phyloP scores from a whole-genome alignment of 2,888 invertebrate genomes.

The Pseudoips prasinana region DNA sequence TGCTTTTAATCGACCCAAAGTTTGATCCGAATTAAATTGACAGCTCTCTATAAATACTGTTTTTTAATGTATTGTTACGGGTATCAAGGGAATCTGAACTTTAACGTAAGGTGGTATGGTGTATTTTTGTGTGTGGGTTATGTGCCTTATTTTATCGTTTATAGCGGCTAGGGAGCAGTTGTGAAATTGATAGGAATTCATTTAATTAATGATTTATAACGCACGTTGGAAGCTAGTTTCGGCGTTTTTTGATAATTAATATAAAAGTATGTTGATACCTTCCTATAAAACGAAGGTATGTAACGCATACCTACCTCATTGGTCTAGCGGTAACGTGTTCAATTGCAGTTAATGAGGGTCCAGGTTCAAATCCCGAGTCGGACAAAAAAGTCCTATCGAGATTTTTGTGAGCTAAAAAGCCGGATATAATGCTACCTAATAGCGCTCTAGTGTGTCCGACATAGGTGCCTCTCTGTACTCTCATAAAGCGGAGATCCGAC shows the following conservation, averaged over 20 bases:
- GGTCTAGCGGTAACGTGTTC: too few relatives aligned
- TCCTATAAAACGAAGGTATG: too few relatives aligned
- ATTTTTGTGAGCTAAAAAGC: too few relatives aligned
- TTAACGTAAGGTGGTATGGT: neutral
- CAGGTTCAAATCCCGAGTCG: too few relatives aligned
- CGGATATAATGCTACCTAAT: too few relatives aligned
- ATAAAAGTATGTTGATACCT: too few relatives aligned
- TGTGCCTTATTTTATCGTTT: constrained; percentile 23
- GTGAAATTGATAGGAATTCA: constrained; percentile 25
- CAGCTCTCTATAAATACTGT: constrained; percentile 56
- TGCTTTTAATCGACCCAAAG: constrained; percentile 49
- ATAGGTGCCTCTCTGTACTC: too few relatives aligned
- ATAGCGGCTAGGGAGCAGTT: constrained; percentile 14
- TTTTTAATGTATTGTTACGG: constrained; percentile 29
- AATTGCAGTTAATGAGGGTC: too few relatives aligned
- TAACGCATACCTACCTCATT: too few relatives aligned
- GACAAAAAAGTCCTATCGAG: too few relatives aligned
- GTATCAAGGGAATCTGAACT: constrained; percentile 7
- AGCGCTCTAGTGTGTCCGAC: too few relatives aligned
- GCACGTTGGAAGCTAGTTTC: neutral
- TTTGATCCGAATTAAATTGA: constrained; percentile 66
- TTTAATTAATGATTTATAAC: constrained; percentile 25
- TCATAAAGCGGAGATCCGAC: too few relatives aligned
- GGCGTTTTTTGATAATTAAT: neutral
- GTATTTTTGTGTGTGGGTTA: constrained; percentile 1